Percentiles rank a stretch among this genome's conserved stretches.
Evolutionary conservation across 1,140 invertebrate genomes (phyloP).

Genomic region (Gryon sp.): DNA sequence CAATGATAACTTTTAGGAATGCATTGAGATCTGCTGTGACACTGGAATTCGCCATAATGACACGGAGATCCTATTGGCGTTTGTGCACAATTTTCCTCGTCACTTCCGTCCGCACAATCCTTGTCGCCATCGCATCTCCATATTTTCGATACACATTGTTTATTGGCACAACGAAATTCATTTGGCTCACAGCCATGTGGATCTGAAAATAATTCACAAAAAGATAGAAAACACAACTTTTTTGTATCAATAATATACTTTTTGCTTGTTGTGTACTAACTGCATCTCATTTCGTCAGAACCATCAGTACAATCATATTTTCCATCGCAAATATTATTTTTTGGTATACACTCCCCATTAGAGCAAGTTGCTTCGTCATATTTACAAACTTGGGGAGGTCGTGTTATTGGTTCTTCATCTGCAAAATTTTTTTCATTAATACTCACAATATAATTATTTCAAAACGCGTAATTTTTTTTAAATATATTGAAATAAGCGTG

Average conservation of each 20-base stretch:
- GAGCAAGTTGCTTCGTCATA: conserved; percentile 92
- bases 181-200: conserved; percentile 92
- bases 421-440: conserved; percentile 9
- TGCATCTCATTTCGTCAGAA: conserved; percentile 94
- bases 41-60: conserved; percentile 90
- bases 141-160: conserved; percentile 93
- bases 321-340: conserved; percentile 90
- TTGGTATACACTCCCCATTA: conserved; percentile 94
- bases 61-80: conserved; percentile 85
- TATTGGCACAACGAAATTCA: conserved; percentile 93
- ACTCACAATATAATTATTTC: conserved; percentile 1
- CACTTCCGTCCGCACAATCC: conserved; percentile 95
- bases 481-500: neutral
- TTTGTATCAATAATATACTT: neutral
- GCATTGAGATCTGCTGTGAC: conserved; percentile 89
- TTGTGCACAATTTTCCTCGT: conserved; percentile 85
- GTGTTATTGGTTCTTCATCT: conserved; percentile 76
- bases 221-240: conserved; percentile 2
- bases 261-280: conserved; percentile 80
- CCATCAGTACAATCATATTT: conserved; percentile 90
- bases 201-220: conserved; percentile 22
- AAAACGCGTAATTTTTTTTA: neutral
- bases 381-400: conserved; percentile 83
- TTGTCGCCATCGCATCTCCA: conserved; percentile 96
- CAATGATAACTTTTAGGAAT: conserved; percentile 96